Base-by-base conservation (phyloP, 2,113 vertebrate species). In the Heterotilapia buettikoferi region DNA sequence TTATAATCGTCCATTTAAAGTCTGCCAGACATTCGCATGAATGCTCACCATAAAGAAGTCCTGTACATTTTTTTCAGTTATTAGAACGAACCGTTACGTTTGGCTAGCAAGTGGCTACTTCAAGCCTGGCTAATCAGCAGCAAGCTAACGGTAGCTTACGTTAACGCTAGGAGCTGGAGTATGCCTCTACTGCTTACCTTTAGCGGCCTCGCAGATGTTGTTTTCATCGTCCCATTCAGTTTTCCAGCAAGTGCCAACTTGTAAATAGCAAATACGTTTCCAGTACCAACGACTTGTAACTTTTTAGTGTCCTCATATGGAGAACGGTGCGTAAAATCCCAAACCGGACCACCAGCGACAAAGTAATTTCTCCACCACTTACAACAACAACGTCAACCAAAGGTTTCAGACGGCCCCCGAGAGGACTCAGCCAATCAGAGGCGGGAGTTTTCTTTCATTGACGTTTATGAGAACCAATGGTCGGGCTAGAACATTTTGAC, bases 311-410 rank as follows among this genome's bases (percentile, higher is more conserved):
- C 84, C 85, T 83, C 84, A 76, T 36, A 61, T 81, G 66, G 47
- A 52, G 24, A 83, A 86, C 33, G 71, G 18, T 18, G 53, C 54
- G 81, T 88, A 66, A 85, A 90, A 93, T 82, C 86, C 88, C 90
- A 83, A 91, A 88, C 87, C 82, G 91, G 91, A 94, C 92, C 92
- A 90, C 71, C 90, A 85, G 78, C 95, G 93, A 94, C 93, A 96
- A 96, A 96, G 94, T 96, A 96, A 95, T 94, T 96, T 96, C 96
- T 95, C 88, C 84, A 94, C 94, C 96, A 96, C 95, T 96, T 95
- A 95, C 94, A 96, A 97, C 96, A 97, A 97, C 96, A 97, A 96
- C 96, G 96, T 96, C 97, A 96, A 96, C 83, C 90, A 31, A 92
- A 52, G 78, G 11, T 5, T 85, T 33, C 31, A 43, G 5, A 86